These are phyloP conservation scores for Xerus inauris DNA, from an alignment of 2,113 vertebrate genomes.

Conservation along the genomic window DNA sequence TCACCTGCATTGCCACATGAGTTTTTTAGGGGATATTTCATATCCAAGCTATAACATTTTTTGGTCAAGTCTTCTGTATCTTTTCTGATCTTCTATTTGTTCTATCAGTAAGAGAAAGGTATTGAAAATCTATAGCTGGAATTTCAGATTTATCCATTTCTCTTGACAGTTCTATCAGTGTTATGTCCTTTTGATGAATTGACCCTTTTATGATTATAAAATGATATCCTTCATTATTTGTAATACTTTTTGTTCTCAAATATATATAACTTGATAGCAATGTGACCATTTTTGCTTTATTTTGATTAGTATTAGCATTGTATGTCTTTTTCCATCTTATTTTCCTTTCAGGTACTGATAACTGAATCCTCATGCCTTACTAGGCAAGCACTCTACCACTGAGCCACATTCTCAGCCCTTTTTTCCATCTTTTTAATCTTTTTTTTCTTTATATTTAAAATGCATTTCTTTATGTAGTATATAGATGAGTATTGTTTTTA, in stretches of 20 bases:
- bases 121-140: neutral
- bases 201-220: slow-evolving; percentile 25
- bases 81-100: neutral
- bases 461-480: neutral
- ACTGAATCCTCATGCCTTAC: too few species aligned
- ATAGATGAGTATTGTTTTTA: neutral
- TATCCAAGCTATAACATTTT: neutral
- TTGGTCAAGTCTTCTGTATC: neutral
- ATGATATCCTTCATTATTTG: neutral
- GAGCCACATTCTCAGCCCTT: too few species aligned
- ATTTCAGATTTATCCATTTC: too few species aligned
- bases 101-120: neutral
- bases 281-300: neutral
- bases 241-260: slow-evolving; percentile 40
- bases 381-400: too few species aligned
- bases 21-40: too few species aligned
- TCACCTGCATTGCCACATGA: too few species aligned
- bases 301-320: neutral
- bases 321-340: neutral
- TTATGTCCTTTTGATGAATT: slow-evolving; percentile 7
- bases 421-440: neutral
- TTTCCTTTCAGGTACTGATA: too few species aligned
- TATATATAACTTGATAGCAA: neutral
- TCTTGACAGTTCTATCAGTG: neutral
- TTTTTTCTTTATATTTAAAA: slow-evolving; percentile 21